phyloP scores from a whole-genome alignment of 2,113 vertebrate species.

The Rousettus leschenaultii region DNA sequence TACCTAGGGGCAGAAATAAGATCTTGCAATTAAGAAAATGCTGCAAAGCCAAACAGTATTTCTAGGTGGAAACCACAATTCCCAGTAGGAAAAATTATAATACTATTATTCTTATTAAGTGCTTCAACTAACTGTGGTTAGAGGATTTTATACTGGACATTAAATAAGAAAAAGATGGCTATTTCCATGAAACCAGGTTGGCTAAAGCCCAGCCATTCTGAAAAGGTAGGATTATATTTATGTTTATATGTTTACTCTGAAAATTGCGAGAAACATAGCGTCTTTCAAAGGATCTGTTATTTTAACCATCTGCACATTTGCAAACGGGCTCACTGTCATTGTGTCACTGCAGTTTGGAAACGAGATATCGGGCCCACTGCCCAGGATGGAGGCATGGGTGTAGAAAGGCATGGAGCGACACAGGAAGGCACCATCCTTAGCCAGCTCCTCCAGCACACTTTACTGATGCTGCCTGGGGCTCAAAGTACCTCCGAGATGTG shows the following conservation, averaged over 20 bases:
- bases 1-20: neutral
- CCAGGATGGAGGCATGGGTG: neutral
- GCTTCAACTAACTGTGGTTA: neutral
- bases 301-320: neutral
- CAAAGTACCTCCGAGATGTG: neutral
- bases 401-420: rapidly evolving
- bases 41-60: neutral
- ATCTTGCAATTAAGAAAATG: neutral
- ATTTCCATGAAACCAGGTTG: neutral
- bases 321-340: neutral
- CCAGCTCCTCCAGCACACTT: no score
- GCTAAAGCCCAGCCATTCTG: neutral
- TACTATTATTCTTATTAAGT: neutral
- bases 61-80: neutral
- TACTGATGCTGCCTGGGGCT: neutral
- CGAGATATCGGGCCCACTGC: rapidly evolving
- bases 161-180: neutral
- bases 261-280: neutral
- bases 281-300: neutral
- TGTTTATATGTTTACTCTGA: neutral
- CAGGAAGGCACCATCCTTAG: neutral
- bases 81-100: neutral
- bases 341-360: rapidly evolving
- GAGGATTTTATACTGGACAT: neutral
- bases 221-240: neutral